phyloP scores from a whole-genome alignment of 2,797 vertebrate species.

The Chiloscyllium punctatum region DNA sequence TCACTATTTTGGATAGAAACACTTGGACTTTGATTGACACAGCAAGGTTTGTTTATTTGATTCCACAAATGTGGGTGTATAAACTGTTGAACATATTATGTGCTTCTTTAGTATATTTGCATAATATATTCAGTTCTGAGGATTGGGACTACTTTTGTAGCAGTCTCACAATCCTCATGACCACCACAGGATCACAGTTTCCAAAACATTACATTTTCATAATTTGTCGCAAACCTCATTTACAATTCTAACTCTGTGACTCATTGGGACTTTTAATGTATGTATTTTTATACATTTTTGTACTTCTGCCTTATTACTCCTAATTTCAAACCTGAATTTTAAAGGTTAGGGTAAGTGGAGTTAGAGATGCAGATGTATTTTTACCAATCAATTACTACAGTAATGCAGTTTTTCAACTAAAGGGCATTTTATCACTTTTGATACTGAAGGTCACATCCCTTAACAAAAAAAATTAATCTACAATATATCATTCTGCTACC shows the following conservation, averaged over 20 bases:
- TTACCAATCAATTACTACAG: neutral
- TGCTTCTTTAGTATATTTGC: neutral
- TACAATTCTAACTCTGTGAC: slow-evolving; percentile 31
- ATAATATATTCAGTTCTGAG: slow-evolving; percentile 13
- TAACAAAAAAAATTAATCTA: neutral
- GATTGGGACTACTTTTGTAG: slow-evolving; percentile 6
- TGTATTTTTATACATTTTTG: slow-evolving; percentile 1
- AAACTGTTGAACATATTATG: neutral
- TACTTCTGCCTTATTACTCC: neutral
- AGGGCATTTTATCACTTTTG: neutral
- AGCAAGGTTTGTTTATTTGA: slow-evolving; percentile 1
- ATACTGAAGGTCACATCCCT: neutral
- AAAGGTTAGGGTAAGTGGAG: neutral
- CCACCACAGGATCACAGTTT: slow-evolving; percentile 18
- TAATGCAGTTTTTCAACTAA: neutral
- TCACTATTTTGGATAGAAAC: neutral
- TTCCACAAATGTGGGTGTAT: neutral
- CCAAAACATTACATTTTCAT: slow-evolving; percentile 27
- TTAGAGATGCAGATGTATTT: neutral
- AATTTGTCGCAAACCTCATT: slow-evolving; percentile 23
- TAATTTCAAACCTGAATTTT: neutral
- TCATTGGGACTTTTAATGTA: slow-evolving; percentile 28
- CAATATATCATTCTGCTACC: neutral
- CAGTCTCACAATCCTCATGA: neutral
- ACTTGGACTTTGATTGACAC: neutral